Percentiles rank a stretch among this genome's conserved stretches.
Conservation (phyloP, 1,140 invertebrate species). For the Temnothorax nylanderi region DNA sequence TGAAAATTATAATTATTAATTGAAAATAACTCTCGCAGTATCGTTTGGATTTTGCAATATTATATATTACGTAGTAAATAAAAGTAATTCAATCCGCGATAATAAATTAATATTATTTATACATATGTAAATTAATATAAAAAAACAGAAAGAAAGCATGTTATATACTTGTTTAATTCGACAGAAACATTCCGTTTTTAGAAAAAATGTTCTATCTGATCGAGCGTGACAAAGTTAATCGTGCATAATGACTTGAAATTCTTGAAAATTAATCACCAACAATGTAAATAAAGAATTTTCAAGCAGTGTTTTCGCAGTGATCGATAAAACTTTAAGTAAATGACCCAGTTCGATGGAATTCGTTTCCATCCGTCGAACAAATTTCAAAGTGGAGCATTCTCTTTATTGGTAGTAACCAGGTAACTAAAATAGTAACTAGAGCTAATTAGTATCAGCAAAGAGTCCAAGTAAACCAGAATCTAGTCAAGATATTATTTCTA, state of each 20-base stretch:
- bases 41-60: not conserved
- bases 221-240: constrained; percentile 6
- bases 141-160: not conserved
- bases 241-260: not conserved
- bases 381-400: constrained; percentile 49
- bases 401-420: constrained; percentile 29
- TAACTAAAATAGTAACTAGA: constrained; percentile 63
- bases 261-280: constrained; percentile 13
- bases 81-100: not conserved
- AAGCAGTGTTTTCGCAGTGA: constrained; percentile 37
- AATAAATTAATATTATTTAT: constrained; percentile 12
- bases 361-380: constrained; percentile 17
- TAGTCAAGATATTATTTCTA: not conserved
- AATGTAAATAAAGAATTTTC: constrained; percentile 59
- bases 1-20: not conserved
- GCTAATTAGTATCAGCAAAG: constrained; percentile 63
- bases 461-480: constrained; percentile 5
- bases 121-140: not conserved
- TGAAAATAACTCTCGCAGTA: not conserved
- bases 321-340: constrained; percentile 60
- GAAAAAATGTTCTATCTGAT: not conserved
- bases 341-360: constrained; percentile 57
- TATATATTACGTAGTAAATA: not conserved
- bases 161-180: constrained; percentile 8
- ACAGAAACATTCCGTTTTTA: not conserved